Evolutionary conservation across 2,888 invertebrate species (phyloP).

Genomic region (Xanthia togata): DNA sequence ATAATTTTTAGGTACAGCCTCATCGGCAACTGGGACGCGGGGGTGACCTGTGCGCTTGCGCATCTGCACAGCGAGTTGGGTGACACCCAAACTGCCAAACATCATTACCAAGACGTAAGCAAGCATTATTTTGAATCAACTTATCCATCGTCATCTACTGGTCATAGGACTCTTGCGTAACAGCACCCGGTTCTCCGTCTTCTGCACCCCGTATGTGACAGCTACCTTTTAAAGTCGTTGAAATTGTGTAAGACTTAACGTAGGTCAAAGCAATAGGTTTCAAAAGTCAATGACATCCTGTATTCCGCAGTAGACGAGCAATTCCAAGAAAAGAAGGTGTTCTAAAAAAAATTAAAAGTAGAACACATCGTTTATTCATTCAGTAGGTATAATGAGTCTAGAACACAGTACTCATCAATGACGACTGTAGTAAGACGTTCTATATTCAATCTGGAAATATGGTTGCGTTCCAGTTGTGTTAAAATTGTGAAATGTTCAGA

Average conservation of each 20-base stretch:
- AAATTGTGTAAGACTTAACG: neutral
- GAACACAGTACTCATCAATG: constrained; percentile 19
- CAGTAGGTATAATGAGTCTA: constrained; percentile 24
- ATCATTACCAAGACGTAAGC: constrained; percentile 87
- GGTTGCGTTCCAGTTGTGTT: constrained; percentile 1
- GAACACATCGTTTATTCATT: constrained; percentile 33
- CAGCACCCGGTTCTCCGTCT: neutral
- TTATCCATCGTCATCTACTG: too few species aligned
- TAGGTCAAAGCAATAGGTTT: neutral
- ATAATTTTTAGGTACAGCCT: constrained; percentile 81
- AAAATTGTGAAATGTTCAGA: neutral
- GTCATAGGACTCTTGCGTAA: neutral
- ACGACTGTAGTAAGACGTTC: neutral
- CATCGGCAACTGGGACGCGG: constrained; percentile 94
- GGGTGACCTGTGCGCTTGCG: constrained; percentile 96
- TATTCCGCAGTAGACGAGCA: neutral
- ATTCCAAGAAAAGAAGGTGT: constrained; percentile 17
- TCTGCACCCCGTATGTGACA: neutral
- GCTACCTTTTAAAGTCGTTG: neutral
- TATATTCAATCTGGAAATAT: neutral
- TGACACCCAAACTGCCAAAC: constrained; percentile 92
- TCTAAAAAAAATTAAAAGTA: constrained; percentile 5
- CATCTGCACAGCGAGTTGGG: constrained; percentile 97
- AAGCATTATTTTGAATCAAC: constrained; percentile 1
- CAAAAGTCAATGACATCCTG: neutral